A percentile compares a stretch with the other conserved stretches of the same genome.
Evolutionary conservation across 1,140 invertebrate species (phyloP).

Genomic region (Drosophila lini): DNA sequence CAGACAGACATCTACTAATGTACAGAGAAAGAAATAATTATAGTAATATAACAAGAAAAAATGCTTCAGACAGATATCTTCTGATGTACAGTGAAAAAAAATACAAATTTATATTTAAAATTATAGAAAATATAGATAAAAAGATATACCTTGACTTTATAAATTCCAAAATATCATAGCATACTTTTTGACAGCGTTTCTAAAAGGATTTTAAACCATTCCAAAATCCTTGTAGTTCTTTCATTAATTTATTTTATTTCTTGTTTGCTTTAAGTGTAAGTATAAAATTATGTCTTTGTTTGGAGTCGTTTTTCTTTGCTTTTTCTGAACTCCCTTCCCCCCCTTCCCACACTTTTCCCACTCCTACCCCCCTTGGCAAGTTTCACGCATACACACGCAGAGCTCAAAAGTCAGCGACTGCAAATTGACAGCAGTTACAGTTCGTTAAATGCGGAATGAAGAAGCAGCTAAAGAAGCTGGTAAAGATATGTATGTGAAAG

Average conservation of each 20-base stretch:
- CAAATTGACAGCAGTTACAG: constrained; percentile 83
- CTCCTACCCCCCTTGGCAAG: neutral
- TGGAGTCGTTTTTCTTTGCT: constrained; percentile 14
- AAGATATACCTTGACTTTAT: too few species aligned
- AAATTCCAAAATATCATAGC: too few species aligned
- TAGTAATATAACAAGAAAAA: neutral
- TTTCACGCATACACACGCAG: constrained; percentile 10
- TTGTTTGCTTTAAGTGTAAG: constrained; percentile 4
- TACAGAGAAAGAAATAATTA: neutral
- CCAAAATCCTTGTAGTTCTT: neutral
- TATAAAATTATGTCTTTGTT: constrained; percentile 68
- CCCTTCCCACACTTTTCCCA: neutral
- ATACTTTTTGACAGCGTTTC: neutral
- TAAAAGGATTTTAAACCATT: neutral
- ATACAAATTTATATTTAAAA: neutral
- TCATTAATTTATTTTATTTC: neutral
- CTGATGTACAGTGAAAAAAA: neutral
- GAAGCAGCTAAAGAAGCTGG: constrained; percentile 24
- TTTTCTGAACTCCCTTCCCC: too few species aligned
- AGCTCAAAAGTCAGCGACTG: constrained; percentile 81
- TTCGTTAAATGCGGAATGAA: constrained; percentile 76
- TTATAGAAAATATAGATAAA: too few species aligned
- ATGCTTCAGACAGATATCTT: too few species aligned
- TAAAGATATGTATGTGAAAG: constrained; percentile 20
- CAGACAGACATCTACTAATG: constrained; percentile 19